Conservation (phyloP, 2,888 invertebrate species). For the Chloromyia formosa region DNA sequence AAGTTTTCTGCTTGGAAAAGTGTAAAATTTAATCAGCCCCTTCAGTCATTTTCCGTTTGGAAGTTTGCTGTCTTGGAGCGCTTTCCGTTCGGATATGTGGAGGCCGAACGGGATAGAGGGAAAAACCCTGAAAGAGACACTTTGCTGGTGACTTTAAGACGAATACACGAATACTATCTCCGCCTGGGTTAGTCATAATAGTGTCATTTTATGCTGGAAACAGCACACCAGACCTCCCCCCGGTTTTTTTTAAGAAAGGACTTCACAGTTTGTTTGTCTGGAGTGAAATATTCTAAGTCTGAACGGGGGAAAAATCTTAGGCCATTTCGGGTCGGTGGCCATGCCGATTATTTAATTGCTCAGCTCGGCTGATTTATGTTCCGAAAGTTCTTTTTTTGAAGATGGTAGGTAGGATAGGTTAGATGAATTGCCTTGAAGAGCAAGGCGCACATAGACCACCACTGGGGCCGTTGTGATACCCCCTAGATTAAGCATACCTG, state of each 20-base stretch:
- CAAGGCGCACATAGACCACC: too few species aligned
- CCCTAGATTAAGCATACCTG: too few species aligned
- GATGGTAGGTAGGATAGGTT: background rate
- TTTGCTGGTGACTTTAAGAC: slow-evolving; percentile 1
- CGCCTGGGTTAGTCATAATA: background rate
- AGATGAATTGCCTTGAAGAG: too few species aligned
- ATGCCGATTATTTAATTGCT: background rate
- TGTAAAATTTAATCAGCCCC: slow-evolving; percentile 46
- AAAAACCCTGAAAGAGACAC: background rate
- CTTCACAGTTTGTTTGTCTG: too few species aligned
- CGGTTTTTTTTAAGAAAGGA: too few species aligned
- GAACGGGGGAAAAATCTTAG: background rate
- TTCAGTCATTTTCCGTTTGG: slow-evolving; percentile 27
- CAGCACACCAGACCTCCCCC: too few species aligned
- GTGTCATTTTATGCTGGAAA: background rate
- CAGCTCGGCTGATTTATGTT: background rate
- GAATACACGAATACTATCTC: background rate
- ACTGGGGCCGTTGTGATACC: too few species aligned
- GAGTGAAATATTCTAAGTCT: background rate
- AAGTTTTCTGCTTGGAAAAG: slow-evolving; percentile 46
- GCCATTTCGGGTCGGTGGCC: slow-evolving; percentile 25
- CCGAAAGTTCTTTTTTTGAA: background rate
- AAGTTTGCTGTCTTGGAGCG: background rate
- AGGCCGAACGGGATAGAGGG: background rate
- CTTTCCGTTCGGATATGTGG: background rate